Base-by-base conservation (phyloP, 2,888 invertebrate genomes). In the Bedellia somnulentella region DNA sequence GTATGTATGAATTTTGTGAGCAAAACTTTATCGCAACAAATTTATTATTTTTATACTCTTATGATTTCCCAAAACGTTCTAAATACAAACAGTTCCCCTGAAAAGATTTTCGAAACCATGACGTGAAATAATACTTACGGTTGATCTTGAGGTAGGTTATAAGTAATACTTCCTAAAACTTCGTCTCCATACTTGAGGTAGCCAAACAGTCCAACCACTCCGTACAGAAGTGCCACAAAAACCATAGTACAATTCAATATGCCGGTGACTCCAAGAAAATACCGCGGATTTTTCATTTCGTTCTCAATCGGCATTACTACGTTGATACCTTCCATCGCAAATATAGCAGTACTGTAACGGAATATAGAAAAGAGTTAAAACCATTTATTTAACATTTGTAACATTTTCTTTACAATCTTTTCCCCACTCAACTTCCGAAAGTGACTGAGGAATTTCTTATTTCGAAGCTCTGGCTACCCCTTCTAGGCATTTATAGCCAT, bases 321-420 rank as follows among this genome's bases (percentile, higher is more conserved):
- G 40, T 91, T 91, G 42, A 98, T 96, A 17, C 93, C 94, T 68
- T 98, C 98, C 83, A 98, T 96, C 5, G 97, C 93, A 53, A 95
- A 98, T 45, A 98, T 87, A 6, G 94, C 95, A 15, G 95, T 97
- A 33, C 95, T 81, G 54, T 6, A 55, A 56, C 36, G 17, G 32
- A 31, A 9, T 6, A 18, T 5, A 18, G 18, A 18, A 9, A 18
- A 18, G 18, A 18, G 9, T 18, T 18, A 18, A 18, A 18, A 18
- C 9, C 5, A 18, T 18, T 18, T n/a, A n/a, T n/a, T n/a, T n/a
- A n/a, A n/a, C n/a, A n/a, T n/a, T n/a, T n/a, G n/a, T n/a, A n/a
- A n/a, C n/a, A n/a, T n/a, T n/a, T n/a, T n/a, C n/a, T n/a, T n/a
- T n/a, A n/a, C n/a, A n/a, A n/a, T n/a, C n/a, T n/a, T n/a, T n/a